A percentile compares a stretch with the other conserved stretches of the same genome.
phyloP scores from a whole-genome alignment of 2,113 vertebrate species.

The Rhipidura dahli region DNA sequence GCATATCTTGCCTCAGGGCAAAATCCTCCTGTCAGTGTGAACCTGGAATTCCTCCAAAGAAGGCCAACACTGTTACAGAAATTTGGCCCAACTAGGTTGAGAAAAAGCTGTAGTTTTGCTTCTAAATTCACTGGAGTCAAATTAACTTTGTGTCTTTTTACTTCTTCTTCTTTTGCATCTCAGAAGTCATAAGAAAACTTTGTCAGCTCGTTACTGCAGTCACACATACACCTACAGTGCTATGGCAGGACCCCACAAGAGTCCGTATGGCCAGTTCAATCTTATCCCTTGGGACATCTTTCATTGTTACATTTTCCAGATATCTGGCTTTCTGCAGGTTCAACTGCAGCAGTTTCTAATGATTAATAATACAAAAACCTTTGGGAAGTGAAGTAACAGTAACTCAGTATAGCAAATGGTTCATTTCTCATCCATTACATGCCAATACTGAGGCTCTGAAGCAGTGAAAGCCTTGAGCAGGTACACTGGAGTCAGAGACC shows the following conservation, averaged over 20 bases:
- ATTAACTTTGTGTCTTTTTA: not conserved
- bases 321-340: slow-evolving; percentile 1
- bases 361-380: not conserved
- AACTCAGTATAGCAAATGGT: not conserved
- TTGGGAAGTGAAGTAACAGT: not conserved
- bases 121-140: not conserved
- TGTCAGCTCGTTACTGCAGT: not conserved
- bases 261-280: not conserved
- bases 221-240: not conserved
- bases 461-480: not conserved
- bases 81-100: not conserved
- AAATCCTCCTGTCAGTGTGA: slow-evolving; percentile 11
- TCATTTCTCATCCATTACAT: not conserved
- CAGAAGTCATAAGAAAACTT: not conserved
- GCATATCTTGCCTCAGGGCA: not conserved
- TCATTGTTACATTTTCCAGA: slow-evolving; percentile 37
- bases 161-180: not conserved
- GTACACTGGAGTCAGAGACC: not conserved
- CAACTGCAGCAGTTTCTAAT: not conserved
- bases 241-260: not conserved
- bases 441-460: not conserved
- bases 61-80: not conserved
- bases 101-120: not conserved
- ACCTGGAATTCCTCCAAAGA: slow-evolving; percentile 18
- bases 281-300: not conserved